Conservation (phyloP, 1,140 invertebrate species). For the Trypoxylus dichotomus region DNA sequence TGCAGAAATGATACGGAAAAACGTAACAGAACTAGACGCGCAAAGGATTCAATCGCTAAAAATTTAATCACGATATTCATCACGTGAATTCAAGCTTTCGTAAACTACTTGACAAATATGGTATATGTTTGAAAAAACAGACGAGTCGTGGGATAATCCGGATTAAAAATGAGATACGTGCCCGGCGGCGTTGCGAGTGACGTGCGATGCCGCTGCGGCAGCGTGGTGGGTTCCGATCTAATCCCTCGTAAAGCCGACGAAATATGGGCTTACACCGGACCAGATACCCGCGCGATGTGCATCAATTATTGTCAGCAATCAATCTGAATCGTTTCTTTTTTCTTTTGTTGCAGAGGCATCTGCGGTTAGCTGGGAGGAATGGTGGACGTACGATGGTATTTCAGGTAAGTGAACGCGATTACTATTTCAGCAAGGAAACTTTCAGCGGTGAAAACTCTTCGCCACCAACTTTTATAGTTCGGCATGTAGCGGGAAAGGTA, state of each 20-base stretch:
- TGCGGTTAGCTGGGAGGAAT: slow-evolving; percentile 87
- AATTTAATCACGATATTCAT: slow-evolving; percentile 28
- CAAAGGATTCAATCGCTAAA: slow-evolving; percentile 3
- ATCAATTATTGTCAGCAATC: slow-evolving; percentile 49
- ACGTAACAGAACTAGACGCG: neutral
- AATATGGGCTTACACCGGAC: slow-evolving; percentile 46
- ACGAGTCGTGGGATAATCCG: slow-evolving; percentile 45
- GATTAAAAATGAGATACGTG: slow-evolving; percentile 52
- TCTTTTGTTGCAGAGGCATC: slow-evolving; percentile 64
- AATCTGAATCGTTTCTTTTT: slow-evolving; percentile 38
- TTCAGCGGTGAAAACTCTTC: neutral
- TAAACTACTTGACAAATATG: slow-evolving; percentile 42
- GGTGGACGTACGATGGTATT: slow-evolving; percentile 93
- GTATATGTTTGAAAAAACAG: slow-evolving; percentile 42
- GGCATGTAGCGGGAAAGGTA: neutral
- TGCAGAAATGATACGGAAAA: neutral
- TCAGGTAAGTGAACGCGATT: slow-evolving; percentile 68
- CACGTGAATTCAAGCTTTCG: slow-evolving; percentile 9
- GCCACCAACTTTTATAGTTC: slow-evolving; percentile 15
- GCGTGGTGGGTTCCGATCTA: slow-evolving; percentile 35
- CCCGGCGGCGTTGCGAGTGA: slow-evolving; percentile 35
- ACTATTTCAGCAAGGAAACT: slow-evolving; percentile 10
- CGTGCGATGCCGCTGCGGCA: slow-evolving; percentile 34
- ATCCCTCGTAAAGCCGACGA: slow-evolving; percentile 47
- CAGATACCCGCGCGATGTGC: slow-evolving; percentile 34